phyloP scores from a whole-genome alignment of 2,888 invertebrate species.

The Caenorhabditis parvicauda region DNA sequence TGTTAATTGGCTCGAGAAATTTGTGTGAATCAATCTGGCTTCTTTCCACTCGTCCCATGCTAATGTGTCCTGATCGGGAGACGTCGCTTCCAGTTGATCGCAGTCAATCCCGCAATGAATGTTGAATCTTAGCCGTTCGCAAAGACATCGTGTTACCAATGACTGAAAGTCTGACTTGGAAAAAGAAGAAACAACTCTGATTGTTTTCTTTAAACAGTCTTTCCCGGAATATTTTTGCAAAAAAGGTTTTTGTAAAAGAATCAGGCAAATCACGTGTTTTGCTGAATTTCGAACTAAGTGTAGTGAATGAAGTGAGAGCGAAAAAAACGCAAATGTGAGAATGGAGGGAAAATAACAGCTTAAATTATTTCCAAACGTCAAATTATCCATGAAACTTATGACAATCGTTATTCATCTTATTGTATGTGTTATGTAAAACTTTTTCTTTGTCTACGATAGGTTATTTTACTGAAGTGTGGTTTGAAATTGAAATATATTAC shows the following conservation, averaged over 20 bases:
- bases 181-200: no score
- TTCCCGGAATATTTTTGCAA: neutral
- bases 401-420: no score
- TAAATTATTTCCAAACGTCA: no score
- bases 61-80: conserved; percentile 38
- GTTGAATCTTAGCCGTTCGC: conserved; percentile 34
- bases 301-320: neutral
- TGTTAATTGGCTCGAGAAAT: conserved; percentile 3
- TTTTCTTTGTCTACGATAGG: no score
- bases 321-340: neutral
- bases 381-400: no score
- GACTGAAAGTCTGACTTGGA: conserved; percentile 38
- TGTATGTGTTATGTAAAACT: no score
- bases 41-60: conserved; percentile 44
- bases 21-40: conserved; percentile 22
- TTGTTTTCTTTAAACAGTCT: no score
- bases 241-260: neutral
- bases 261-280: neutral
- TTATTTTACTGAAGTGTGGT: no score
- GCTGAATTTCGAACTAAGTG: neutral
- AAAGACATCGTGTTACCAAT: conserved; percentile 39
- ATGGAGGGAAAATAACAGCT: neutral
- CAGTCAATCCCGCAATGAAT: conserved; percentile 37
- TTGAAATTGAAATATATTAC: no score
- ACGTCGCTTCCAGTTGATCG: conserved; percentile 31